phyloP scores from a whole-genome alignment of 2,888 invertebrate genomes.

The Mimachlamys varia region DNA sequence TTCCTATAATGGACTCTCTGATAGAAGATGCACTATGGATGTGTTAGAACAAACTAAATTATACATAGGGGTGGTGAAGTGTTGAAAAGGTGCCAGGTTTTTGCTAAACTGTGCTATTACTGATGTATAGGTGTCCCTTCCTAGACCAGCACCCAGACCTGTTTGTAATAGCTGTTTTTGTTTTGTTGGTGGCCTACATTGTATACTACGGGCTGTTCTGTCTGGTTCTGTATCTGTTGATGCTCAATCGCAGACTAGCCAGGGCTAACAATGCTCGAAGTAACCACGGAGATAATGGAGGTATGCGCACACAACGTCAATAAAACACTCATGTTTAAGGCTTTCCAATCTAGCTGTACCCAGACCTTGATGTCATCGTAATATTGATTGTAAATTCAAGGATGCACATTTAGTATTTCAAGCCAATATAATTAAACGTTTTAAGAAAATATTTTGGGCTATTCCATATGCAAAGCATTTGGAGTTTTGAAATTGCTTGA shows the following conservation, averaged over 20 bases:
- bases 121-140: slow-evolving; percentile 75
- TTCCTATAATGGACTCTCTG: neutral
- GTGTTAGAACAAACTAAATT: slow-evolving; percentile 12
- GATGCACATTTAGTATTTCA: no score
- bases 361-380: no score
- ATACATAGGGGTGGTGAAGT: slow-evolving; percentile 6
- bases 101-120: slow-evolving; percentile 34
- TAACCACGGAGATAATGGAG: neutral
- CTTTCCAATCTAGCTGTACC: no score
- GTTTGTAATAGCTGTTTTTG: slow-evolving; percentile 63
- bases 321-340: no score
- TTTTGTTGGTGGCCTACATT: slow-evolving; percentile 68
- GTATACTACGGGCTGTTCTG: slow-evolving; percentile 70
- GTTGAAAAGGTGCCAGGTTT: slow-evolving; percentile 28
- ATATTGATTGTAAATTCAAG: neutral
- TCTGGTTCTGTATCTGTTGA: slow-evolving; percentile 65
- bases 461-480: no score
- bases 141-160: slow-evolving; percentile 73
- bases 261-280: slow-evolving; percentile 13
- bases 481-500: no score
- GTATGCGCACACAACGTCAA: neutral
- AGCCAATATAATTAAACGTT: no score
- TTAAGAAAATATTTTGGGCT: no score
- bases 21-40: neutral
- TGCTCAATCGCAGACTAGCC: slow-evolving; percentile 44